Evolutionary conservation across 2,888 invertebrate species (phyloP).

Genomic region (Craniophora ligustri): DNA sequence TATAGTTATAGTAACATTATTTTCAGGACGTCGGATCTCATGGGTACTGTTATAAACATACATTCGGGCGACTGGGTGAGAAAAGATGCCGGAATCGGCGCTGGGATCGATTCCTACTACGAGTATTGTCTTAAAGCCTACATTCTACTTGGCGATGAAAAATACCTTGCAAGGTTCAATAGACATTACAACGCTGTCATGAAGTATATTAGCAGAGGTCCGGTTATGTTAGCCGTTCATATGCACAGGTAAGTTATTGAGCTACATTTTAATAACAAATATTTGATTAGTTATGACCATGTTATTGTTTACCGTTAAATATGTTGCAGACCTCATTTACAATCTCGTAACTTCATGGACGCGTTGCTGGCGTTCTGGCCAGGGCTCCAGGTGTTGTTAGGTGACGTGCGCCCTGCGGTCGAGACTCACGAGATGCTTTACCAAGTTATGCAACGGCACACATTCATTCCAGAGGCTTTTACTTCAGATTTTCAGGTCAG

Average conservation of each 20-base stretch:
- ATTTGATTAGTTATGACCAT: neutral
- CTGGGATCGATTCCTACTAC: slow-evolving; percentile 99
- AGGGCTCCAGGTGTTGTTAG: slow-evolving; percentile 95
- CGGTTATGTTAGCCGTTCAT: slow-evolving; percentile 97
- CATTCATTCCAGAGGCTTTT: slow-evolving; percentile 99
- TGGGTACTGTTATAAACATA: slow-evolving; percentile 99
- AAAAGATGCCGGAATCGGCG: slow-evolving; percentile 99
- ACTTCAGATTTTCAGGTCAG: slow-evolving; percentile 97
- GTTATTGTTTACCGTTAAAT: neutral
- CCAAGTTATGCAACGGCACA: slow-evolving; percentile 99
- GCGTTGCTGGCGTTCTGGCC: slow-evolving; percentile 99
- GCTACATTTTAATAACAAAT: neutral
- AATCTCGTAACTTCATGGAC: slow-evolving; percentile 99
- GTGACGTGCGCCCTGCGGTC: slow-evolving; percentile 98
- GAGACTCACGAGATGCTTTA: slow-evolving; percentile 99
- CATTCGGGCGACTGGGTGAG: slow-evolving; percentile 99
- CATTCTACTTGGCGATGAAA: slow-evolving; percentile 97
- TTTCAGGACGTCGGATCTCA: slow-evolving; percentile 92
- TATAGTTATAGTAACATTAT: neutral
- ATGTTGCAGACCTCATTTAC: slow-evolving; percentile 93
- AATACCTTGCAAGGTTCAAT: slow-evolving; percentile 97
- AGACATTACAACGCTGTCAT: slow-evolving; percentile 98
- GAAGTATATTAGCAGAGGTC: slow-evolving; percentile 99
- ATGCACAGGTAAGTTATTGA: slow-evolving; percentile 92
- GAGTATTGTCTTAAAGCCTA: slow-evolving; percentile 99